phyloP scores from a whole-genome alignment of 1,140 invertebrate species.

The Papilio polytes region DNA sequence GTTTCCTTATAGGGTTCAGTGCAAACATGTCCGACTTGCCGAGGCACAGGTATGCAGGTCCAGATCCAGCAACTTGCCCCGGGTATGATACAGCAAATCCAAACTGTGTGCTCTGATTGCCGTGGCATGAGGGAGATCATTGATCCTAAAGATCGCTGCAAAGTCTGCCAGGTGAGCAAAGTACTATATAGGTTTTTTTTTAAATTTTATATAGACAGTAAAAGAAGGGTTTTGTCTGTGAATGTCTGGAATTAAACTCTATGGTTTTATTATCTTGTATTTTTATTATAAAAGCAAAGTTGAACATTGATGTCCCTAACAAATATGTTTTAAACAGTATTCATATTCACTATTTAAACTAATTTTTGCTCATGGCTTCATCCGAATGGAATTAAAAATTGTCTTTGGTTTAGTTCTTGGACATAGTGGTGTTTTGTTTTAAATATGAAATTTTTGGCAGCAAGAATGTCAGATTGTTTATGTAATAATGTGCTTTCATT shows the following conservation, averaged over 20 bases:
- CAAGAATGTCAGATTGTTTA: neutral
- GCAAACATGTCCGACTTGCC: conserved; percentile 94
- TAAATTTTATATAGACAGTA: too few species aligned
- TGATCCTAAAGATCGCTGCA: conserved; percentile 96
- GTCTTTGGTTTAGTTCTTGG: too few species aligned
- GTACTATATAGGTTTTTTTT: neutral
- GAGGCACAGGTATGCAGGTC: conserved; percentile 96
- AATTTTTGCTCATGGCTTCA: too few species aligned
- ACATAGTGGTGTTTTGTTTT: too few species aligned
- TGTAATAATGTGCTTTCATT: neutral
- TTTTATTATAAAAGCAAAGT: too few species aligned
- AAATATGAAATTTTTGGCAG: too few species aligned
- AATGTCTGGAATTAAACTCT: too few species aligned
- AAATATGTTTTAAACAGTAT: too few species aligned
- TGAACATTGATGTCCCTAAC: neutral
- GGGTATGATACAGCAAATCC: conserved; percentile 98
- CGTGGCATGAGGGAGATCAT: conserved; percentile 94
- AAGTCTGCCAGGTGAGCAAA: conserved; percentile 88
- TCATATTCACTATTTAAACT: too few species aligned
- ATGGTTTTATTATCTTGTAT: too few species aligned
- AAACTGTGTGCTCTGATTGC: conserved; percentile 95
- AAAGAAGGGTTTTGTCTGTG: too few species aligned
- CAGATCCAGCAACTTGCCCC: conserved; percentile 96
- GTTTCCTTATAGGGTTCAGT: conserved; percentile 87
- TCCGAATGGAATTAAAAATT: too few species aligned